Conservation (phyloP, 2,888 invertebrate species). For the Trissolcus japonicus region DNA sequence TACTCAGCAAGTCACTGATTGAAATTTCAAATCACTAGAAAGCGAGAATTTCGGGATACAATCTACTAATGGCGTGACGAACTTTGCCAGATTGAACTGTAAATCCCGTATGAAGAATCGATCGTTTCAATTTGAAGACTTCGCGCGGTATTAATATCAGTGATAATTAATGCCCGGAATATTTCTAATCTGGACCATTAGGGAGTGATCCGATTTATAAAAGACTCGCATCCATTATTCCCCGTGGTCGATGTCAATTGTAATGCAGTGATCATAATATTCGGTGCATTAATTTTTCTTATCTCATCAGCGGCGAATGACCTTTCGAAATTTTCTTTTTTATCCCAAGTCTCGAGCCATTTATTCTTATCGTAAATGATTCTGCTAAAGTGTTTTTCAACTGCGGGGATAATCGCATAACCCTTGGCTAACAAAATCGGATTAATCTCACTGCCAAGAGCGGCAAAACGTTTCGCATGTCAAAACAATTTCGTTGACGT, state of each 20-base stretch:
- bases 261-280: too few relatives aligned
- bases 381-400: too few relatives aligned
- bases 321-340: too few relatives aligned
- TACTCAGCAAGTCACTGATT: conserved; percentile 60
- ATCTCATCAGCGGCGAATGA: too few relatives aligned
- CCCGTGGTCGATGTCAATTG: too few relatives aligned
- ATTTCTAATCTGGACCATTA: conserved; percentile 2
- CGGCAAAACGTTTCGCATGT: conserved; percentile 16
- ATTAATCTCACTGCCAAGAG: conserved; percentile 19
- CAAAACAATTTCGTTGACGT: conserved; percentile 36
- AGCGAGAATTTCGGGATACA: conserved; percentile 65
- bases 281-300: too few relatives aligned
- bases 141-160: conserved; percentile 25
- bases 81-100: conserved; percentile 60
- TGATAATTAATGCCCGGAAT: conserved; percentile 8
- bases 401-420: conserved; percentile 5
- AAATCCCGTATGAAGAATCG: conserved; percentile 62
- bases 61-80: conserved; percentile 71
- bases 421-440: conserved; percentile 17
- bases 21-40: conserved; percentile 52
- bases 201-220: background rate
- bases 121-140: conserved; percentile 32
- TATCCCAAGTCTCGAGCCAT: too few relatives aligned
- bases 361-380: too few relatives aligned
- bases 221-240: too few relatives aligned